Base-by-base conservation (phyloP, 92 coral and sea anemone genomes). In the Pocillopora meandrina region DNA sequence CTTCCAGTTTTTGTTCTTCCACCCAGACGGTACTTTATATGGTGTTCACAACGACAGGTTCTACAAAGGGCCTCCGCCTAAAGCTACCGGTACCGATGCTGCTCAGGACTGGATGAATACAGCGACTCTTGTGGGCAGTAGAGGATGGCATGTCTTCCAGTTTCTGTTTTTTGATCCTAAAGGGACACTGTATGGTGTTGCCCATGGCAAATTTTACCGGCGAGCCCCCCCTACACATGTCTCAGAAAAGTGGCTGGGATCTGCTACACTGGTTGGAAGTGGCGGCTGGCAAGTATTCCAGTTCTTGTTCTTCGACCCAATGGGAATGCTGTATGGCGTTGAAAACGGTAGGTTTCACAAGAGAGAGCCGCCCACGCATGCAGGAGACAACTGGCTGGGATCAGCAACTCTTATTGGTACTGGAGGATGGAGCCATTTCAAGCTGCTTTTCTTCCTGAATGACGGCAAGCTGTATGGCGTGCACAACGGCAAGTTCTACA, bases 301-400 rank as follows among this genome's bases (percentile, higher is more conserved):
- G 21, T 79, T 79, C 31, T 79, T 79, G 81, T 79, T 79, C 83
- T 59, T 79, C 10, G 83, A 65, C 34, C 79, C 79, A n/a, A 42
- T 18, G 17, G 83, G 83, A 56, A 65, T 61, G 16, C 18, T 79
- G 83, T 63, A 23, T 34, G 83, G 79, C 36, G 74, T 79, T 15
- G 42, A 20, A 59, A 65, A 79, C 17, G 74, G 61, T 10, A 79
- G 21, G 55, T 64, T 79, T 23, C 16, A 61, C 18, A 79, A 79
- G 74, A 52, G 79, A 20, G 19, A 15, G 5, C 83, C 83, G 7
- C 83, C 83, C 16, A 3, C 56, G 5, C 21, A 5, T n/a, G 14
- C 47, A 18, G 36, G 42, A 18, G 83, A 79, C 58, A 19, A 64
- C 36, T 79, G 83, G 83, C 13, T 23, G n/a, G 83, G 56, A 61